A percentile compares a stretch with the other conserved stretches of the same genome.
phyloP scores from a whole-genome alignment of 2,888 invertebrate species.

The Oscheius sp. region DNA sequence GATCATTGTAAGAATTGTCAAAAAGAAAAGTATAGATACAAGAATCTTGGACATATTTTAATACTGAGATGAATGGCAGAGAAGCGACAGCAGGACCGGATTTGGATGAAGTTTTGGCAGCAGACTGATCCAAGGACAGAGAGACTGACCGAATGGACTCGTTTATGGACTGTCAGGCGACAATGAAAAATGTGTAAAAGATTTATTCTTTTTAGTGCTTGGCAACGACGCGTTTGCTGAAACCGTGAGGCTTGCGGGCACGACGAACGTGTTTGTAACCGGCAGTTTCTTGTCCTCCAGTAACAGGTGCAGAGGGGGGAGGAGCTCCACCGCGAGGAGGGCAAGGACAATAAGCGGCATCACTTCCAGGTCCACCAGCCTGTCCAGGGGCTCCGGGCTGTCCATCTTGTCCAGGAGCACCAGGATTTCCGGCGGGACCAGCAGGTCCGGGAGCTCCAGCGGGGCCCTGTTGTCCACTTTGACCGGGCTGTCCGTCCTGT shows the following conservation, averaged over 20 bases:
- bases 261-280: background rate
- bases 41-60: background rate
- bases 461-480: conserved; percentile 27
- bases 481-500: conserved; percentile 24
- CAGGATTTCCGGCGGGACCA: background rate
- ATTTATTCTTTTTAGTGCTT: background rate
- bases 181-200: background rate
- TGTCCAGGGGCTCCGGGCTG: background rate
- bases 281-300: background rate
- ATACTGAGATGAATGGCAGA: background rate
- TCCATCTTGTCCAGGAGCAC: conserved; percentile 1
- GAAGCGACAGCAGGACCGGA: conserved; percentile 14
- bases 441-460: conserved; percentile 38
- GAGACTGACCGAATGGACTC: background rate
- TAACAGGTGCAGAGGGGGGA: conserved; percentile 11
- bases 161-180: background rate
- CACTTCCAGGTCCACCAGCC: background rate
- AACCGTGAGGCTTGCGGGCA: background rate
- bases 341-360: background rate
- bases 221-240: background rate
- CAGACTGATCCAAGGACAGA: conserved; percentile 2
- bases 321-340: conserved; percentile 15
- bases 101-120: background rate
- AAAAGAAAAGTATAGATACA: background rate
- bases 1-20: background rate